Evolutionary conservation across 2,113 vertebrate species (phyloP).

Genomic region (Narcine bancroftii): DNA sequence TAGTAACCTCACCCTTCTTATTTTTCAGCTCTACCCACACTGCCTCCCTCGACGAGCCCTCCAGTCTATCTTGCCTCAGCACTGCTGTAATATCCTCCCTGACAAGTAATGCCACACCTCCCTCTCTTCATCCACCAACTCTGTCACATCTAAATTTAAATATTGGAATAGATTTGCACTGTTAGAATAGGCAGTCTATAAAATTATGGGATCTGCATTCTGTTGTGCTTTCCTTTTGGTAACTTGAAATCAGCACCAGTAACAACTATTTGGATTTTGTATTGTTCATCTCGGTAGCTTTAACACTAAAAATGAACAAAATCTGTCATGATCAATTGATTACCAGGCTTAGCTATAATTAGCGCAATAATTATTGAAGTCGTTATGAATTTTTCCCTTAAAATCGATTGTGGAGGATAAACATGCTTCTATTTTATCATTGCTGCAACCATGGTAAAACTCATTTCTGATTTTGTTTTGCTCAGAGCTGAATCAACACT

Average conservation of each 20-base stretch:
- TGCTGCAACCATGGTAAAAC: neutral
- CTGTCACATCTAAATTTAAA: neutral
- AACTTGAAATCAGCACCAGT: neutral
- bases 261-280: neutral
- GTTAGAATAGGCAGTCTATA: too few species aligned
- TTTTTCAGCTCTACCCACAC: too few species aligned
- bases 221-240: neutral
- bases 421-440: neutral
- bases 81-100: too few species aligned
- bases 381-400: neutral
- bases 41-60: too few species aligned
- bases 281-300: neutral
- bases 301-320: neutral
- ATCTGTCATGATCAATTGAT: neutral
- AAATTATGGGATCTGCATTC: neutral
- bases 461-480: neutral
- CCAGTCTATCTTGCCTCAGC: too few species aligned
- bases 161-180: neutral
- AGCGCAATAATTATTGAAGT: neutral
- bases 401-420: neutral
- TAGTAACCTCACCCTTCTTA: too few species aligned
- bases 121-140: too few species aligned
- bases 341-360: neutral
- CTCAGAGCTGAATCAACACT: conserved; percentile 12
- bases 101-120: too few species aligned